phyloP scores from a whole-genome alignment of 1,140 invertebrate species.

The Caenorhabditis brenneri region DNA sequence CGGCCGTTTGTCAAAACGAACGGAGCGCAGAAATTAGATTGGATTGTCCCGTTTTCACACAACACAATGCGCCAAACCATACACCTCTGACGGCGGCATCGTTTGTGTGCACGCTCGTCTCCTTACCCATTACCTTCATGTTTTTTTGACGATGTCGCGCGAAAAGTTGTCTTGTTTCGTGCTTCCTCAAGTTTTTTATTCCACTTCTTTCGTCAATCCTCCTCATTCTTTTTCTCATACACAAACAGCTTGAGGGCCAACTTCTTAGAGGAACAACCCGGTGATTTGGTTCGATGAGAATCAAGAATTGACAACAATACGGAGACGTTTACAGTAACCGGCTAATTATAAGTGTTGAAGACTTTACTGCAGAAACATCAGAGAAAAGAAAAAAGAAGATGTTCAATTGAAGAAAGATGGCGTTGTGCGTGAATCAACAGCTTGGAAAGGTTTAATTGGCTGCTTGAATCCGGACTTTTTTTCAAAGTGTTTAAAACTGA shows the following conservation, averaged over 20 bases:
- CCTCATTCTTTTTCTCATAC: slow-evolving; percentile 24
- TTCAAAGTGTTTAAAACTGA: background rate
- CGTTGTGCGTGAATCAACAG: background rate
- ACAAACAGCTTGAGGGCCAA: background rate
- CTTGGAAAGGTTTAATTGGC: slow-evolving; percentile 31
- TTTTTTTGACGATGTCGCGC: slow-evolving; percentile 9
- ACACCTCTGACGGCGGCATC: slow-evolving; percentile 31
- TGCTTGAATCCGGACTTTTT: background rate
- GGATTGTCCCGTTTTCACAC: slow-evolving; percentile 20
- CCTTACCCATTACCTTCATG: slow-evolving; percentile 16
- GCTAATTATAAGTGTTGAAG: slow-evolving; percentile 39
- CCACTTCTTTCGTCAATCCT: slow-evolving; percentile 8
- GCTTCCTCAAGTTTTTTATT: background rate
- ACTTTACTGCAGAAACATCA: background rate
- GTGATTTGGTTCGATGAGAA: slow-evolving; percentile 12
- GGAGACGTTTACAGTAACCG: slow-evolving; percentile 22
- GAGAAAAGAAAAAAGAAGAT: background rate
- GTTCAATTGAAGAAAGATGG: background rate
- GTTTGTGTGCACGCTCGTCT: slow-evolving; percentile 41
- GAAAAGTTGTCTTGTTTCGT: slow-evolving; percentile 33
- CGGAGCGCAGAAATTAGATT: slow-evolving; percentile 28
- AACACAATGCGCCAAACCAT: slow-evolving; percentile 36
- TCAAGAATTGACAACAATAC: background rate
- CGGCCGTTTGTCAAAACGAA: slow-evolving; percentile 23
- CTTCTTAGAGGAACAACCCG: background rate